phyloP scores from a whole-genome alignment of 2,113 vertebrate species.

The Laterallus jamaicensis region DNA sequence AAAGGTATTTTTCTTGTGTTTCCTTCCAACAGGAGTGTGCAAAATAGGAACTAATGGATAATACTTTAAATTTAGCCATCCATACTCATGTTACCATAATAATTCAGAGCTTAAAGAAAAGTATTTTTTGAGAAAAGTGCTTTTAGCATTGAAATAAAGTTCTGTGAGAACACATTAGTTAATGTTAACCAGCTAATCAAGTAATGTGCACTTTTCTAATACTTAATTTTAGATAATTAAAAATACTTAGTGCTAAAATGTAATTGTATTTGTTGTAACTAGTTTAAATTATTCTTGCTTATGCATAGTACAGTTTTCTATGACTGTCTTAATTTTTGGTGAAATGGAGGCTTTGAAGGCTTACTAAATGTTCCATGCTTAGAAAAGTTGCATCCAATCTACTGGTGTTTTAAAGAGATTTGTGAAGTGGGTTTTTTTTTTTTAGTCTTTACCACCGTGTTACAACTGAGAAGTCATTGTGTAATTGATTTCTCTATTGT shows the following conservation, averaged over 20 bases:
- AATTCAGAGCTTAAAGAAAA: background rate
- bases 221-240: background rate
- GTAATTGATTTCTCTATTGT: background rate
- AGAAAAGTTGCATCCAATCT: background rate
- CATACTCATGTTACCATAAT: background rate
- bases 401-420: background rate
- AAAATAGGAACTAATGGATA: background rate
- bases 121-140: background rate
- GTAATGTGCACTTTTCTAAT: background rate
- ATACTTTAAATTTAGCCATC: background rate
- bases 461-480: background rate
- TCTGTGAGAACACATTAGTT: background rate
- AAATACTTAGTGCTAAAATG: background rate
- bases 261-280: background rate
- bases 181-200: background rate
- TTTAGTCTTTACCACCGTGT: background rate
- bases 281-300: background rate
- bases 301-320: background rate
- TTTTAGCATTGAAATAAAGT: background rate
- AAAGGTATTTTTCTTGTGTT: conserved; percentile 61
- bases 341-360: background rate
- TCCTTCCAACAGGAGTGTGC: background rate
- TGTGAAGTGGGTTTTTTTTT: background rate
- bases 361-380: background rate
- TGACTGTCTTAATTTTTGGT: background rate